Percentiles rank a stretch among this genome's conserved stretches.
phyloP scores from a whole-genome alignment of 2,113 vertebrate genomes.

The Otocyon megalotis region DNA sequence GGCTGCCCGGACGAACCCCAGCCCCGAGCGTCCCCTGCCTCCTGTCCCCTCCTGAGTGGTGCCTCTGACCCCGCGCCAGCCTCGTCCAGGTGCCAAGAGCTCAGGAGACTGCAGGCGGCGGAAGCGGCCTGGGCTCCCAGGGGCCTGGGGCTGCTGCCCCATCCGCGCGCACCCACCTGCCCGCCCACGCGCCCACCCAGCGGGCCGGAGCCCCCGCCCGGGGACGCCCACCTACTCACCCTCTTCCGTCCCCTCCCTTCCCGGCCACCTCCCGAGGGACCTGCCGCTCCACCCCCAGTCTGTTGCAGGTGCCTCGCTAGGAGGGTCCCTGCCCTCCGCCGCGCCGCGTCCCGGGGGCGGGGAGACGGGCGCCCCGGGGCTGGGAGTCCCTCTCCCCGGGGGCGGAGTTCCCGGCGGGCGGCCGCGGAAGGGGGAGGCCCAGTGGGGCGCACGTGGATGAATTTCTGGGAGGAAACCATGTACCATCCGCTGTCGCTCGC shows the following conservation, averaged over 20 bases:
- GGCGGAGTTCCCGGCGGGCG: constrained; percentile 72
- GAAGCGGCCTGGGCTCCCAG: neutral
- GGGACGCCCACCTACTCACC: neutral
- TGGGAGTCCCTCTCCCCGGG: neutral
- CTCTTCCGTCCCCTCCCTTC: constrained; percentile 1
- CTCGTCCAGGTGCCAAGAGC: neutral
- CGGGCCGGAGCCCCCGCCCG: neutral
- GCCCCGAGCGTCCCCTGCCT: neutral
- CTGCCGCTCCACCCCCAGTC: constrained; percentile 39
- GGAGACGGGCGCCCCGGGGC: neutral
- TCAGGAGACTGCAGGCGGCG: neutral
- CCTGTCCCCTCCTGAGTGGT: neutral
- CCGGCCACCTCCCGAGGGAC: neutral
- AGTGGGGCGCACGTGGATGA: constrained; percentile 66
- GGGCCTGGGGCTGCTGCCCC: neutral
- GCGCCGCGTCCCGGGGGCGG: neutral
- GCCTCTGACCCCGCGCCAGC: neutral
- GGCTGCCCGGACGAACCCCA: neutral
- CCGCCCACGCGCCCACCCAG: no score
- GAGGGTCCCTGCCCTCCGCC: neutral
- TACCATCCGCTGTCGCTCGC: constrained; percentile 59
- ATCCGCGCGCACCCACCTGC: fast-evolving
- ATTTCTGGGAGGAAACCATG: constrained; percentile 73
- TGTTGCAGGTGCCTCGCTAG: constrained; percentile 52
- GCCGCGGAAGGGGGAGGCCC: constrained; percentile 79